A percentile compares a stretch with the other conserved stretches of the same genome.
Conservation (phyloP, 1,140 invertebrate species). For the Helicoverpa armigera region DNA sequence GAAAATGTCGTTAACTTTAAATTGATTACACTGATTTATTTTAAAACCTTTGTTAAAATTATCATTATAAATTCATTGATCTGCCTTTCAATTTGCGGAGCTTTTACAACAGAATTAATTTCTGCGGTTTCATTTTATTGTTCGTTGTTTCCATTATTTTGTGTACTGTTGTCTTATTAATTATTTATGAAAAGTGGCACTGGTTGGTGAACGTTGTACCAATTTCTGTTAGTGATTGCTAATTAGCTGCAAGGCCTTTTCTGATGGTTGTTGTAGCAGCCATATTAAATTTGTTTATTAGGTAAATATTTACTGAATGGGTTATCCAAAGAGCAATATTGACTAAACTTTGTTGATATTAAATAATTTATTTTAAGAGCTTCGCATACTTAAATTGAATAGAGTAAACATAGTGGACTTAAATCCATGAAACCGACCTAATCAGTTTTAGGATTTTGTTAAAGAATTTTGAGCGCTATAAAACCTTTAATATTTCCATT, state of each 20-base stretch:
- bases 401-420: too few species aligned
- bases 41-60: constrained; percentile 34
- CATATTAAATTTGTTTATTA: too few species aligned
- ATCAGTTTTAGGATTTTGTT: too few species aligned
- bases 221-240: neutral
- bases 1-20: constrained; percentile 29
- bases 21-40: constrained; percentile 26
- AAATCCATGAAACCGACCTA: too few species aligned
- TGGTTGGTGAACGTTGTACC: neutral
- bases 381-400: too few species aligned
- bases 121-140: constrained; percentile 20
- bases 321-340: too few species aligned
- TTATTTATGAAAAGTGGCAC: neutral
- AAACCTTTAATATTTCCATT: too few species aligned
- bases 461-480: too few species aligned
- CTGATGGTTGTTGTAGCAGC: neutral
- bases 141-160: neutral
- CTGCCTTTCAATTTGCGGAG: constrained; percentile 10
- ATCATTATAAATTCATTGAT: constrained; percentile 45
- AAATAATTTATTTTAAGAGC: too few species aligned
- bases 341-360: too few species aligned
- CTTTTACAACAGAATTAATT: constrained; percentile 33
- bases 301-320: too few species aligned
- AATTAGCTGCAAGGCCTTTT: neutral
- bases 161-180: neutral